Evolutionary conservation across 2,888 invertebrate species (phyloP).

Genomic region (Lasioglossum malachurum): DNA sequence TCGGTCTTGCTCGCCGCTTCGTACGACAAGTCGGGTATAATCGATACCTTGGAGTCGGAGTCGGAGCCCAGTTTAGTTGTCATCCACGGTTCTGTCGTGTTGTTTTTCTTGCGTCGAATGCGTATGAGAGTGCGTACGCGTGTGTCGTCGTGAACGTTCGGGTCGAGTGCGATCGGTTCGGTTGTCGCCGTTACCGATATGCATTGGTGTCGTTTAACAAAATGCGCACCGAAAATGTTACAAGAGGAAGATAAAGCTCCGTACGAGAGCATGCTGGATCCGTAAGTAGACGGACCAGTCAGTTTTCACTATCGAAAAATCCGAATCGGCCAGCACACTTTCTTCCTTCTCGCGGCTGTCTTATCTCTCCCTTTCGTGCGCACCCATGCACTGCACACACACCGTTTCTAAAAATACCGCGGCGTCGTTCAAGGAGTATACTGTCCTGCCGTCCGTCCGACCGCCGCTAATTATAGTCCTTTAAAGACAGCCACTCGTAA

Average conservation of each 20-base stretch:
- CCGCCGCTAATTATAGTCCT: conserved; percentile 72
- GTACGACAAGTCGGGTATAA: conserved; percentile 62
- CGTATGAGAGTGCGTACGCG: conserved; percentile 60
- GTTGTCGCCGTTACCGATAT: conserved; percentile 5
- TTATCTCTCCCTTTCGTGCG: conserved; percentile 45
- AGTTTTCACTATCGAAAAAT: conserved; percentile 8
- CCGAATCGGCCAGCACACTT: conserved; percentile 17
- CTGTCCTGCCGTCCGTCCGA: conserved; percentile 61
- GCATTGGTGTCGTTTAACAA: conserved; percentile 67
- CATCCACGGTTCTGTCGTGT: conserved; percentile 58
- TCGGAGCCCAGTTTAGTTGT: conserved; percentile 65
- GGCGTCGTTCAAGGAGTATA: conserved; percentile 65
- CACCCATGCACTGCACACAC: conserved; percentile 27
- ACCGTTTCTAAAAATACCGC: conserved; percentile 69
- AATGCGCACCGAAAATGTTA: conserved; percentile 80
- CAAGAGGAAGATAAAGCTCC: conserved; percentile 81
- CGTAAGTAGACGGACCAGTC: conserved; percentile 73
- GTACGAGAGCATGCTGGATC: conserved; percentile 77
- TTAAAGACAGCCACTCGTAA: conserved; percentile 60
- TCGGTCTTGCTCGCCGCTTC: conserved; percentile 53
- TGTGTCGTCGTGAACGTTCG: conserved; percentile 42
- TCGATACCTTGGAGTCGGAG: conserved; percentile 64
- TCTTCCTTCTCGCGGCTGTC: conserved; percentile 25
- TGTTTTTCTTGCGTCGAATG: conserved; percentile 54
- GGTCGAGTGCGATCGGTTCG: conserved; percentile 24